Percentiles rank a stretch among this genome's conserved stretches.
Conservation (phyloP, 2,888 invertebrate species). For the Cataglyphis rosenhaueri region DNA sequence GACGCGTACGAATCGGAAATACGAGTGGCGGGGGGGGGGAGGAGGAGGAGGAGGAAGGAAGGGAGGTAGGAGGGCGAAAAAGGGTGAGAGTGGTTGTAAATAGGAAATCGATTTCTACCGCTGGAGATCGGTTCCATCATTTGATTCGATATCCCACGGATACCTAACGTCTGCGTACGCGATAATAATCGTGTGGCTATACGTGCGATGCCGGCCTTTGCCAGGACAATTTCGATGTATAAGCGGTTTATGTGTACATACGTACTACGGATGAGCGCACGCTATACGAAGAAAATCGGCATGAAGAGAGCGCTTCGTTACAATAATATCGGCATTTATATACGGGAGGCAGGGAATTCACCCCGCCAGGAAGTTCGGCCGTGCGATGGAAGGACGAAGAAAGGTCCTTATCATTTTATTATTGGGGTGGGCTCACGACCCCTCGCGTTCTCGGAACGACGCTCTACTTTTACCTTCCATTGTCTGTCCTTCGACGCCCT, state of each 20-base stretch:
- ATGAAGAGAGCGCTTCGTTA: constrained; percentile 80
- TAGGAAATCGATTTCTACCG: constrained; percentile 78
- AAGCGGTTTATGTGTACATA: constrained; percentile 34
- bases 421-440: constrained; percentile 73
- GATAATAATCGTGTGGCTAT: constrained; percentile 61
- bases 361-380: constrained; percentile 62
- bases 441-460: constrained; percentile 74
- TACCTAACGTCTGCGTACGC: constrained; percentile 55
- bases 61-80: constrained; percentile 63
- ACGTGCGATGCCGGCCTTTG: constrained; percentile 20
- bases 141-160: constrained; percentile 70
- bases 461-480: constrained; percentile 78
- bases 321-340: constrained; percentile 84
- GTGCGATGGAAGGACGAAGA: constrained; percentile 62
- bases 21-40: constrained; percentile 63
- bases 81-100: constrained; percentile 68
- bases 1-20: constrained; percentile 65
- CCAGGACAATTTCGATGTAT: constrained; percentile 32
- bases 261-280: constrained; percentile 54
- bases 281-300: constrained; percentile 79
- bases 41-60: neutral
- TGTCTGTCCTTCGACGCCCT: constrained; percentile 67
- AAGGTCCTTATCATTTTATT: constrained; percentile 81
- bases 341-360: constrained; percentile 75
- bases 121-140: constrained; percentile 76